phyloP scores from a whole-genome alignment of 2,797 vertebrate genomes.

The Sebastes umbrosus region DNA sequence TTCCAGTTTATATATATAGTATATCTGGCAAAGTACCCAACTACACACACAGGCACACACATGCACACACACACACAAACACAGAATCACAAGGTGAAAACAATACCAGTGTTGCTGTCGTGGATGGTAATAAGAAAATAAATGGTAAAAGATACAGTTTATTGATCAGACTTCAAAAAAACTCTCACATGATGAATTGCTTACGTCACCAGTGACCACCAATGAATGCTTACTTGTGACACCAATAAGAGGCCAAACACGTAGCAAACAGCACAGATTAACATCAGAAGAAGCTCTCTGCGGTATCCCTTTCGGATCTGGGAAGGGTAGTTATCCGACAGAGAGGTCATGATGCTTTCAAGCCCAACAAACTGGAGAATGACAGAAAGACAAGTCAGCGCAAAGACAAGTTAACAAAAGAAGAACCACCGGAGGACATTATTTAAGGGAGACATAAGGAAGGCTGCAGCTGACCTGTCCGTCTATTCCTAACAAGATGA shows the following conservation, averaged over 20 bases:
- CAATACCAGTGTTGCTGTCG: neutral
- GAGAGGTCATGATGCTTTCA: slow-evolving; percentile 89
- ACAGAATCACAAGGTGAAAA: neutral
- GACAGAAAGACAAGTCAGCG: slow-evolving; percentile 1
- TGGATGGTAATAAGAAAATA: neutral
- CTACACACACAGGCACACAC: no score
- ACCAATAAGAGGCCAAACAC: slow-evolving; percentile 85
- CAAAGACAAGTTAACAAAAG: neutral
- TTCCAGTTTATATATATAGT: no score
- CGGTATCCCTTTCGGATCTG: slow-evolving; percentile 82
- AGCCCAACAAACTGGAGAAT: slow-evolving; percentile 86
- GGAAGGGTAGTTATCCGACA: slow-evolving; percentile 83
- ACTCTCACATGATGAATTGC: neutral
- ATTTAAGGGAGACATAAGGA: neutral
- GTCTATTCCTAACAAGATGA: slow-evolving; percentile 78
- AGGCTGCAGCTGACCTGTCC: slow-evolving; percentile 64
- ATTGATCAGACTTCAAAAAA: neutral
- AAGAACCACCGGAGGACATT: neutral
- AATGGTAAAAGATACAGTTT: neutral
- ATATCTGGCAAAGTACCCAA: no score
- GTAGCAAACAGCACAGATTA: slow-evolving; percentile 78
- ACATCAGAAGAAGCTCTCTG: slow-evolving; percentile 85
- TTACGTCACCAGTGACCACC: neutral
- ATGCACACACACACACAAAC: neutral
- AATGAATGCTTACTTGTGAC: slow-evolving; percentile 82